Evolutionary conservation across 2,888 invertebrate genomes (phyloP), one percentile per base, ranked within the genome.

Genomic region (Melipona bicolor): DNA sequence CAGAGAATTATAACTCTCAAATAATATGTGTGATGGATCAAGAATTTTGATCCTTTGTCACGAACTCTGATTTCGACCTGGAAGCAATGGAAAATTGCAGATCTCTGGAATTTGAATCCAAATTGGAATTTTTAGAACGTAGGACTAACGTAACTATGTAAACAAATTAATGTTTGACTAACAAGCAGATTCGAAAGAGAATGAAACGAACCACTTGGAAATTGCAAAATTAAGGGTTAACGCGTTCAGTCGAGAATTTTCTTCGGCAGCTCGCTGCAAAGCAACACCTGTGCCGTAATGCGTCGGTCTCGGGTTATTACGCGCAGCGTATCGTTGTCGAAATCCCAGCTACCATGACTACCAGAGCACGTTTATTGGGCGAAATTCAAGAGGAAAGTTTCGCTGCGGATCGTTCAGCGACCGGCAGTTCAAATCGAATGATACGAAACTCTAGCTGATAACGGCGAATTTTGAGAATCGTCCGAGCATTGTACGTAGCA

Each of bases 261-360:
- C 52, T 76, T 67, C 56, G 67, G 50, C 74, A 32, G 69, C 24
- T 36, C 24, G 75, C 36, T 78, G 77, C 73, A 76, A 81, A 75
- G 59, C 72, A 61, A 68, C 77, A 85, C 84, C 81, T 76, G 85
- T 68, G 67, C 79, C 76, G 27, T 54, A 72, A 56, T 64, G 70
- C 52, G 79, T 74, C 24, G 32, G 32, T 64, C 36, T 27, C n/a
- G 43, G 77, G 50, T 84, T 88, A 83, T 83, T 80, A 75, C 73
- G 70, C 9, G 13, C 56, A 65, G 43, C 69, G 64, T 80, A 74
- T 72, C 70, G 59, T 77, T 77, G 27, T 15, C 13, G 11, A 69
- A 59, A 36, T n/a, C 61, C 52, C 17, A 50, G 62, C 70, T 77
- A 65, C 74, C 62, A 43, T 56, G 65, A 36, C 68, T 69, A 78